Evolutionary conservation across 64 coral and sea anemone species (phyloP).

Genomic region (Montipora foliosa): DNA sequence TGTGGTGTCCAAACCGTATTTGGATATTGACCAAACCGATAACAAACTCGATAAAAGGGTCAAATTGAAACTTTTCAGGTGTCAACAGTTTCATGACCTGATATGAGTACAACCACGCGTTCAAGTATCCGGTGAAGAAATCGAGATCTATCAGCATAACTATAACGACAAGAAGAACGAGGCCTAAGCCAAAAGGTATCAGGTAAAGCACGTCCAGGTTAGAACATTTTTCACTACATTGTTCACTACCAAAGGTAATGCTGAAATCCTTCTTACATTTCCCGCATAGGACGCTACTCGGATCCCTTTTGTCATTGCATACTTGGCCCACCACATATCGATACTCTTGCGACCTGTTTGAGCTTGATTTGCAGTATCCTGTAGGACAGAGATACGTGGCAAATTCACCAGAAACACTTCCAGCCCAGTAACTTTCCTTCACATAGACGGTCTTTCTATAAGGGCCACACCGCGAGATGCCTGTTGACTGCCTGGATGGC

Average conservation of each 20-base stretch:
- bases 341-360: neutral
- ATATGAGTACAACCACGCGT: slow-evolving; percentile 82
- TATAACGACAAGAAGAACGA: slow-evolving; percentile 31
- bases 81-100: slow-evolving; percentile 68
- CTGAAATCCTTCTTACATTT: slow-evolving; percentile 47
- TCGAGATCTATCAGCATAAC: slow-evolving; percentile 70
- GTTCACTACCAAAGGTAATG: slow-evolving; percentile 67
- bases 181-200: neutral
- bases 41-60: slow-evolving; percentile 58
- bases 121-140: slow-evolving; percentile 80
- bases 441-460: slow-evolving; percentile 60
- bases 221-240: slow-evolving; percentile 37
- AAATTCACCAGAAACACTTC: slow-evolving; percentile 53
- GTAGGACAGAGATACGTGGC: slow-evolving; percentile 66
- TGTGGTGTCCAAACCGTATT: neutral
- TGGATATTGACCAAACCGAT: slow-evolving; percentile 44
- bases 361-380: slow-evolving; percentile 55
- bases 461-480: slow-evolving; percentile 54
- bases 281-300: slow-evolving; percentile 67
- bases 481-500: neutral
- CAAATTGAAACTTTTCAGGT: slow-evolving; percentile 54
- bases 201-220: slow-evolving; percentile 10
- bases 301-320: slow-evolving; percentile 51
- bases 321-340: slow-evolving; percentile 46
- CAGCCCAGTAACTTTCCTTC: slow-evolving; percentile 85